Percentiles rank a stretch among this genome's conserved stretches.
These are phyloP conservation scores for Aurelia aurita complex sp. Pacific DNA, from an alignment of 30 jellyfish, hydroid and myxozoan genomes.

Conservation along the genomic window DNA sequence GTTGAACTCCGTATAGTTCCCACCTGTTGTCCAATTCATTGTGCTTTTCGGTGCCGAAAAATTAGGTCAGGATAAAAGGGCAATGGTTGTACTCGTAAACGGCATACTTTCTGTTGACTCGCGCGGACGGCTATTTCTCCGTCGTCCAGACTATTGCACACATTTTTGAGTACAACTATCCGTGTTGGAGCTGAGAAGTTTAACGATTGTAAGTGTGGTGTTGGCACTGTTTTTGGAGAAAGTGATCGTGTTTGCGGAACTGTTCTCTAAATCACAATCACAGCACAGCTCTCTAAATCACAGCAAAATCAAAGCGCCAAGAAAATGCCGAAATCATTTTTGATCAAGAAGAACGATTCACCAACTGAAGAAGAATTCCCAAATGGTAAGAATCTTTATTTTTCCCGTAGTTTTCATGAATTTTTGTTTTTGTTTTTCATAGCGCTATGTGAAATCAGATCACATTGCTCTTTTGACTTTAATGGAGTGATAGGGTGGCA, in stretches of 20 bases:
- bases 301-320: slow-evolving; percentile 7
- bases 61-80: slow-evolving; percentile 84
- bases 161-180: slow-evolving; percentile 1
- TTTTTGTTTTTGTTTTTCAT: no score
- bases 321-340: slow-evolving; percentile 86
- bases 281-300: no score
- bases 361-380: slow-evolving; percentile 50
- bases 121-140: no score
- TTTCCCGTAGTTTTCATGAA: background rate
- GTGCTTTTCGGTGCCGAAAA: slow-evolving; percentile 89
- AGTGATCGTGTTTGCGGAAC: background rate
- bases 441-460: no score
- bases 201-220: no score
- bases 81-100: slow-evolving; percentile 72
- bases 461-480: no score
- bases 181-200: background rate
- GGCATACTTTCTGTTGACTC: slow-evolving; percentile 67
- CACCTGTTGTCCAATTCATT: slow-evolving; percentile 80
- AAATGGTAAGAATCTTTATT: slow-evolving; percentile 34
- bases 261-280: background rate
- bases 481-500: no score
- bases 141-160: no score
- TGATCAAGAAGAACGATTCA: slow-evolving; percentile 73
- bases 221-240: background rate
- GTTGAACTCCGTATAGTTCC: slow-evolving; percentile 58